Evolutionary conservation across 2,797 vertebrate species (phyloP).

Genomic region (Trachurus trachurus): DNA sequence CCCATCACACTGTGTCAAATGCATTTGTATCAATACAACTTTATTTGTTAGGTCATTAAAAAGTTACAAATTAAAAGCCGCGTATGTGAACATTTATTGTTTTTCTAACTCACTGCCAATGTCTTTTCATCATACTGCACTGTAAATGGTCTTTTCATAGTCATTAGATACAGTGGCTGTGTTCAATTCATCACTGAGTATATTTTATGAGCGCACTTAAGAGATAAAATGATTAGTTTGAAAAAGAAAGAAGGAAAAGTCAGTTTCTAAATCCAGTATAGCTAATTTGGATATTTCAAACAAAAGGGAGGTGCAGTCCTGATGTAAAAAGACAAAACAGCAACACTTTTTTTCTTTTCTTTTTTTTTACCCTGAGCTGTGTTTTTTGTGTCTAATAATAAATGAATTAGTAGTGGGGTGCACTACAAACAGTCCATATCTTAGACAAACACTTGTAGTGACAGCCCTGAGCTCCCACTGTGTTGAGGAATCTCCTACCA

Average conservation of each 20-base stretch:
- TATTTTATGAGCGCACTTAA: slow-evolving; percentile 44
- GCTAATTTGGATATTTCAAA: slow-evolving; percentile 52
- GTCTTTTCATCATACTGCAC: slow-evolving; percentile 52
- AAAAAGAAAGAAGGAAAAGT: slow-evolving; percentile 3
- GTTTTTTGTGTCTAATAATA: slow-evolving; percentile 83
- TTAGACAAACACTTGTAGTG: slow-evolving; percentile 85
- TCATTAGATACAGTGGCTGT: slow-evolving; percentile 55
- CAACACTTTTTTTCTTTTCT: slow-evolving; percentile 54
- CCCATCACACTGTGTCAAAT: slow-evolving; percentile 21
- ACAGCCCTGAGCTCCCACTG: slow-evolving; percentile 82
- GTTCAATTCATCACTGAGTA: slow-evolving; percentile 51
- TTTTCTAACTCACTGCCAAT: slow-evolving; percentile 55
- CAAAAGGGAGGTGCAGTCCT: slow-evolving; percentile 59
- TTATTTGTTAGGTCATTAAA: slow-evolving; percentile 46
- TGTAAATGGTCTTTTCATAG: slow-evolving; percentile 51
- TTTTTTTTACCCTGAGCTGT: slow-evolving; percentile 50
- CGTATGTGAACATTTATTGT: slow-evolving; percentile 30
- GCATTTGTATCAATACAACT: slow-evolving; percentile 29
- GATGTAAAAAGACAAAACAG: slow-evolving; percentile 46
- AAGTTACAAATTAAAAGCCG: slow-evolving; percentile 39
- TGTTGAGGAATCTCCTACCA: slow-evolving; percentile 85
- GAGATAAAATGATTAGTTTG: slow-evolving; percentile 48
- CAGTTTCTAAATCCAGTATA: slow-evolving; percentile 51
- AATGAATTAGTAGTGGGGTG: slow-evolving; percentile 85
- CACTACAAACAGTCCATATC: slow-evolving; percentile 85